Conservation (phyloP, 1,140 invertebrate species). For the Oncopeltus fasciatus region DNA sequence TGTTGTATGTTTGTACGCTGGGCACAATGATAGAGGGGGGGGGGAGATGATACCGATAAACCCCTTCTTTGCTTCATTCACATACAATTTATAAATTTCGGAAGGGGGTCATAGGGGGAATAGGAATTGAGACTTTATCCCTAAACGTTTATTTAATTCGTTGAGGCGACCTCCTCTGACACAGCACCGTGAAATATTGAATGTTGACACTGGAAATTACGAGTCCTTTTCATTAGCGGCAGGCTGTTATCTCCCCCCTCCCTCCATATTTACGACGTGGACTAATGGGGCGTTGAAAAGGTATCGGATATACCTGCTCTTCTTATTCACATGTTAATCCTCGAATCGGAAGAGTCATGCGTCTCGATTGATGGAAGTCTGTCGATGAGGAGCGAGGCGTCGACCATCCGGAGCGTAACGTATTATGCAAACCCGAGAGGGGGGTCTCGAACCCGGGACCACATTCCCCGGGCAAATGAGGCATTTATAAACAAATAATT, state of each 20-base stretch:
- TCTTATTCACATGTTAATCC: background rate
- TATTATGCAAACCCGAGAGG: background rate
- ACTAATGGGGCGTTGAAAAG: background rate
- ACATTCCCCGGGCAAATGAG: background rate
- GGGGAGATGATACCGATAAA: no score
- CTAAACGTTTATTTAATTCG: background rate
- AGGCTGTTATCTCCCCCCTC: background rate
- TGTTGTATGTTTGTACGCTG: no score
- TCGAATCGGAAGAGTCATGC: background rate
- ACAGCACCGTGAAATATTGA: background rate
- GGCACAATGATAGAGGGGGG: no score
- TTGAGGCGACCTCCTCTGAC: background rate
- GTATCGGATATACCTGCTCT: background rate
- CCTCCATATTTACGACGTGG: background rate
- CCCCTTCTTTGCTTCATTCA: no score
- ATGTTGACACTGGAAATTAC: background rate
- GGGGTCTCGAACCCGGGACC: background rate
- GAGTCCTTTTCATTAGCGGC: background rate
- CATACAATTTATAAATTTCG: no score
- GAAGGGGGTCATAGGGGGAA: no score
- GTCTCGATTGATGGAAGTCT: background rate
- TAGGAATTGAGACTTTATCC: no score
- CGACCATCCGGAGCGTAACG: background rate
- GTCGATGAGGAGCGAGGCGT: no score
- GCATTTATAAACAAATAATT: background rate